Conservation (phyloP, 2,113 vertebrate species). For the Chinchilla lanigera region DNA sequence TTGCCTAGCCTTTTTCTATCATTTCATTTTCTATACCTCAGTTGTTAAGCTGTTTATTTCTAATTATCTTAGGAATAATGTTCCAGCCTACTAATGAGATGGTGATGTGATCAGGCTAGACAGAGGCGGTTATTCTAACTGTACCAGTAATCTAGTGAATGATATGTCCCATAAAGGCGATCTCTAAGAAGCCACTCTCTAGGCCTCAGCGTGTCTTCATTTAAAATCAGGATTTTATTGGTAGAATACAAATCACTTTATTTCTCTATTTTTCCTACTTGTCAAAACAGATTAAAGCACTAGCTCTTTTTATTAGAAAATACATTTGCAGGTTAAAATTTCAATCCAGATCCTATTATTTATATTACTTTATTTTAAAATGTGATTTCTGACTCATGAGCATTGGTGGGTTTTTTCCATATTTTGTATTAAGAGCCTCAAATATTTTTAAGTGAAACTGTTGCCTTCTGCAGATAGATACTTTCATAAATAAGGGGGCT, state of each 20-base stretch:
- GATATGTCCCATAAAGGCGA: neutral
- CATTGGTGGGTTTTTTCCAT: neutral
- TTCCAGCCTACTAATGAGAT: neutral
- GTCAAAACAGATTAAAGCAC: neutral
- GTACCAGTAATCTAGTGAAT: neutral
- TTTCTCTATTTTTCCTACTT: slow-evolving; percentile 16
- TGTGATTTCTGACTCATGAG: neutral
- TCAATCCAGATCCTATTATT: slow-evolving; percentile 10
- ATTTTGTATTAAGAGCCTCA: slow-evolving; percentile 39
- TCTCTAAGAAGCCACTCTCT: neutral
- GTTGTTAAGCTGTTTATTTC: slow-evolving; percentile 7
- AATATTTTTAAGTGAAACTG: slow-evolving; percentile 51
- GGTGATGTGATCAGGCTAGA: neutral
- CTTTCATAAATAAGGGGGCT: neutral
- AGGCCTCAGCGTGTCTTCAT: neutral
- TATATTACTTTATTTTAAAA: slow-evolving; percentile 33
- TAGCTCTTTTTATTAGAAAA: neutral
- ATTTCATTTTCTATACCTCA: slow-evolving; percentile 23
- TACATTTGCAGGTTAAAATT: neutral
- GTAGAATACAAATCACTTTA: slow-evolving; percentile 1
- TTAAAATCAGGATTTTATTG: slow-evolving; percentile 46
- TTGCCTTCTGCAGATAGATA: neutral
- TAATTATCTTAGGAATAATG: neutral
- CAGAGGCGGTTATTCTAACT: neutral
- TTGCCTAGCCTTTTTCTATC: neutral